Conservation (phyloP, 2,113 vertebrate genomes). For the Epinephelus cyanopodus region DNA sequence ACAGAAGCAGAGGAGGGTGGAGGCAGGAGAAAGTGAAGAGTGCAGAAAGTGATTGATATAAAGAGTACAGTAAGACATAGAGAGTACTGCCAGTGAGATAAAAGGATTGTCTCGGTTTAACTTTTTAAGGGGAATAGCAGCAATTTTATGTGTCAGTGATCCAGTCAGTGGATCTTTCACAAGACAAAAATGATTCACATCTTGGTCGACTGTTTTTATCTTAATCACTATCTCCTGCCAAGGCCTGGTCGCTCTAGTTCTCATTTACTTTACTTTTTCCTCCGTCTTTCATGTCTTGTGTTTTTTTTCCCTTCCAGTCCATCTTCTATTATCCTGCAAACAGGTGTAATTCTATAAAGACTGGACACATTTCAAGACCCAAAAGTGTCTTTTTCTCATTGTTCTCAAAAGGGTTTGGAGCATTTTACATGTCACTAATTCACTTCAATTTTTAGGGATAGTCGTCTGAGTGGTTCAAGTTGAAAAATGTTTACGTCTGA, state of each 20-base stretch:
- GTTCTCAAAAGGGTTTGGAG: background rate
- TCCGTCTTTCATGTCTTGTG: background rate
- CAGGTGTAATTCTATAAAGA: background rate
- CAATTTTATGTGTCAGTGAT: conserved; percentile 38
- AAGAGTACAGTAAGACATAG: conserved; percentile 20
- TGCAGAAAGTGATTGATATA: conserved; percentile 22
- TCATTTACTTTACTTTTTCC: background rate
- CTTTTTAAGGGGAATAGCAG: conserved; percentile 34
- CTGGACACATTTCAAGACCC: background rate
- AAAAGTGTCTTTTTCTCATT: background rate
- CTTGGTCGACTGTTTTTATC: conserved; percentile 24
- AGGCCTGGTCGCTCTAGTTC: background rate
- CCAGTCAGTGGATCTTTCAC: conserved; percentile 20
- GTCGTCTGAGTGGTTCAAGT: background rate
- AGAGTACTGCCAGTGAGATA: conserved; percentile 36
- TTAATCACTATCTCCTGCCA: conserved; percentile 12
- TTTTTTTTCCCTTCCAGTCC: background rate
- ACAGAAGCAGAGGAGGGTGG: conserved; percentile 11
- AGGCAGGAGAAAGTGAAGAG: conserved; percentile 5
- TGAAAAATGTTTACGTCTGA: background rate
- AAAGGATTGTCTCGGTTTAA: conserved; percentile 30
- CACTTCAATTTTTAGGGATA: background rate
- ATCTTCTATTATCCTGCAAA: background rate
- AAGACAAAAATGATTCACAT: conserved; percentile 34
- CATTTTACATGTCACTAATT: background rate